Evolutionary conservation across 2,888 invertebrate species (phyloP), one percentile per base, ranked within the genome.

Genomic region (Euplexia lucipara): DNA sequence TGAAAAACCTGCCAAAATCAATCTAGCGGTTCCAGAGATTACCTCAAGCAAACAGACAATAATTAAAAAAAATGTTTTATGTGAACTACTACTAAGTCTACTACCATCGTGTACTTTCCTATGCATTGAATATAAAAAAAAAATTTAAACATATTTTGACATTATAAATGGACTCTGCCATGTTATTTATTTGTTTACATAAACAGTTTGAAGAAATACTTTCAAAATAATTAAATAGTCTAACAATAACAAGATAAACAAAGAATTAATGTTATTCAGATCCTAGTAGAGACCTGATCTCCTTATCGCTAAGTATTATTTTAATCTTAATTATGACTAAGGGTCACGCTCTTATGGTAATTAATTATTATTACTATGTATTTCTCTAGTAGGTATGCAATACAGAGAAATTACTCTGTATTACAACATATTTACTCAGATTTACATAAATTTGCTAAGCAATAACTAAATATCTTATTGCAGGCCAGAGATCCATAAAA

Each of bases 251-350:
- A 35, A 52, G 3, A 32, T 10, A n/a, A 18, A 18, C 12, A 56
- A 56, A 16, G 14, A 16, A 26, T 57, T 37, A 18, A 32, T 34
- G 22, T 35, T 30, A 35, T 8, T 18, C 12, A 2, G 42, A n/a
- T n/a, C 42, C 18, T 48, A 14, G 9, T 18, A 30, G 10, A 18
- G 65, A 62, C 16, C 22, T 48, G 49, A 18, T 66, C 22, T 66
- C n/a, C 10, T 34, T 32, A n/a, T 37, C 26, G 2, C 26, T 26
- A 26, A 26, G 26, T 54, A 54, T 30, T 34, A 37, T 42, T 64
- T 30, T 68, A 53, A 68, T 54, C 69, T 32, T 64, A 53, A 56
- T 42, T 69, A 26, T 26, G 26, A 2, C 26, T 26, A 3, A n/a
- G 44, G 37, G 35, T 70, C 32, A 18, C 32, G 32, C 37, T 9